phyloP scores from a whole-genome alignment of 30 jellyfish, hydroid and myxozoan genomes.

The Aurelia aurita complex sp. Pacific region DNA sequence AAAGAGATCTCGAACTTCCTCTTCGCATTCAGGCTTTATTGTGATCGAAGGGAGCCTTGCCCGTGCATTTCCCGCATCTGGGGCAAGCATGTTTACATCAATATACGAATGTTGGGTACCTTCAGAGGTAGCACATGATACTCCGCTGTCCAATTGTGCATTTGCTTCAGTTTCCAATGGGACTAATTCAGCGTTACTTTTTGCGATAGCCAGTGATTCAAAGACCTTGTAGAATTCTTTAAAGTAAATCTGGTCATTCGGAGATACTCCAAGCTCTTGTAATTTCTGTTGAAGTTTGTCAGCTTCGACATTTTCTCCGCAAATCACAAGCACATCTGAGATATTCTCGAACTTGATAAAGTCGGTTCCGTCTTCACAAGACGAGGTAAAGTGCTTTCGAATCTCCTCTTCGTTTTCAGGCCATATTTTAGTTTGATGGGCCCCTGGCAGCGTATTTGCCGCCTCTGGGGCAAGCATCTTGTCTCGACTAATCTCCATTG shows the following conservation, averaged over 20 bases:
- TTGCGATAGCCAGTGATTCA: constrained; percentile 9
- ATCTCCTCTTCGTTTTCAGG: constrained; percentile 10
- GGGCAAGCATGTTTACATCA: too few species aligned
- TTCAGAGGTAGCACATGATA: constrained; percentile 42
- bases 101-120: constrained; percentile 26
- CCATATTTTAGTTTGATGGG: background rate
- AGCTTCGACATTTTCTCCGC: constrained; percentile 60
- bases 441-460: background rate
- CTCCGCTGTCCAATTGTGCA: constrained; percentile 22
- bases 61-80: too few species aligned
- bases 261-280: constrained; percentile 4
- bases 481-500: background rate
- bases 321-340: constrained; percentile 24
- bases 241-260: constrained; percentile 10
- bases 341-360: constrained; percentile 15
- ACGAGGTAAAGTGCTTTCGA: constrained; percentile 11
- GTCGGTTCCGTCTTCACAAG: constrained; percentile 25
- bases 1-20: too few species aligned
- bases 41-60: too few species aligned
- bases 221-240: constrained; percentile 42
- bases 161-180: constrained; percentile 10
- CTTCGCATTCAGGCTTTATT: too few species aligned
- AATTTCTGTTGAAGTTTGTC: constrained; percentile 42
- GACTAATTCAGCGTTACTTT: constrained; percentile 1
- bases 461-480: constrained; percentile 30